Percentiles rank a stretch among this genome's conserved stretches.
Conservation (phyloP, 2,113 vertebrate species). For the Craseonycteris thonglongyai region DNA sequence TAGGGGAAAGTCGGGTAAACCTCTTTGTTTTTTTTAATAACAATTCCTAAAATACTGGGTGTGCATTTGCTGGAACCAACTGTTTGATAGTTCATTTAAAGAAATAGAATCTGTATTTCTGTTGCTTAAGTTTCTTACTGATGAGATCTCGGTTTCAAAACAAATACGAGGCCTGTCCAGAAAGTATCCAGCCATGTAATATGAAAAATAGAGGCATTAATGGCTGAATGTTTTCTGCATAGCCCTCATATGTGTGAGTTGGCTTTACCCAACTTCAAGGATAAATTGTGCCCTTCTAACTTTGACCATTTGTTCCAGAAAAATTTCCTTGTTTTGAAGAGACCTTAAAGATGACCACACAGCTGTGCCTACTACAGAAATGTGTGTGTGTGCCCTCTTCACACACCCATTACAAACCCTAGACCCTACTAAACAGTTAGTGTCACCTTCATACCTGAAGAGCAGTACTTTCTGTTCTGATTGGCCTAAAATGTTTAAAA, state of each 20-base stretch:
- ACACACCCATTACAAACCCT: not conserved
- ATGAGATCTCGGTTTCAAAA: slow-evolving; percentile 6
- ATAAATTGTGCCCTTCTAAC: not conserved
- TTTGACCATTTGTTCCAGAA: not conserved
- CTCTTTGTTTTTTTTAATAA: not conserved
- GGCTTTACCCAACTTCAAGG: not conserved
- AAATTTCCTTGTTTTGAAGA: slow-evolving; percentile 10
- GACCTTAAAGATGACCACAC: not conserved
- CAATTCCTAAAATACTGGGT: not conserved
- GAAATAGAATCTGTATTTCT: not conserved
- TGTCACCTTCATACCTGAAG: not conserved
- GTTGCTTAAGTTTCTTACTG: not conserved
- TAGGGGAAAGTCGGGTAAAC: not conserved
- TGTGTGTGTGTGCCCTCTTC: not conserved
- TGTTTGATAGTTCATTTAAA: not conserved
- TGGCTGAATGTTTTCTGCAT: no score
- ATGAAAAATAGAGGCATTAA: no score
- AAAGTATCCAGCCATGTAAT: no score
- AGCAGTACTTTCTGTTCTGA: not conserved
- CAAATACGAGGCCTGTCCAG: no score
- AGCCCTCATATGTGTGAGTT: not conserved
- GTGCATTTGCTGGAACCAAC: not conserved
- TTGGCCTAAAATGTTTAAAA: not conserved
- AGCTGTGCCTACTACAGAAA: not conserved
- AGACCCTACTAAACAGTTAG: not conserved